Conservation (phyloP, 2,888 invertebrate species). For the Apantesis nais region DNA sequence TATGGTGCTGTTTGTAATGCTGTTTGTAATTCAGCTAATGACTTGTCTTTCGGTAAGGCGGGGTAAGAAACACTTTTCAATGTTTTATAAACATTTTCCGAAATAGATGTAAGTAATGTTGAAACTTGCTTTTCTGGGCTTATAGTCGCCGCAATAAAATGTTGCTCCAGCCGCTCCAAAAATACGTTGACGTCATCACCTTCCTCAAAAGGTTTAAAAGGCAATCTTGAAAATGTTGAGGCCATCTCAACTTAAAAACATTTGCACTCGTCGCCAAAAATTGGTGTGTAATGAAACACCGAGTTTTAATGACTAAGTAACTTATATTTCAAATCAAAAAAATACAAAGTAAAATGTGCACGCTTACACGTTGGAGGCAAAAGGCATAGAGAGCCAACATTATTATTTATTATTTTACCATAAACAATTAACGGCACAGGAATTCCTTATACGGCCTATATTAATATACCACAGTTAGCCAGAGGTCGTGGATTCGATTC, state of each 20-base stretch:
- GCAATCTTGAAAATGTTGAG: neutral
- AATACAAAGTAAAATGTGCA: too few species aligned
- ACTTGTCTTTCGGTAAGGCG: neutral
- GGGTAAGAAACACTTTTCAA: too few species aligned
- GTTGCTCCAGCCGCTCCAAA: neutral
- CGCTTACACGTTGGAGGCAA: too few species aligned
- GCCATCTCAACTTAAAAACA: neutral
- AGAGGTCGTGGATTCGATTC: too few species aligned
- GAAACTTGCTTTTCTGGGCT: too few species aligned
- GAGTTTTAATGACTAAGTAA: neutral
- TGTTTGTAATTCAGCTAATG: neutral
- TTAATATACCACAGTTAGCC: too few species aligned
- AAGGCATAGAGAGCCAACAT: too few species aligned
- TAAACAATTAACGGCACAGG: too few species aligned
- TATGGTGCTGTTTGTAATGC: neutral
- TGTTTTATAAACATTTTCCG: too few species aligned
- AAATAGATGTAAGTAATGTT: too few species aligned
- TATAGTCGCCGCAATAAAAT: neutral
- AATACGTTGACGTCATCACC: neutral
- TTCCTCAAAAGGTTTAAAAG: neutral
- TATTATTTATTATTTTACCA: too few species aligned
- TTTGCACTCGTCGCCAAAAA: neutral
- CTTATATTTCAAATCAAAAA: neutral
- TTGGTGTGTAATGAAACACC: neutral
- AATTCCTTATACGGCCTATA: too few species aligned